Conservation (phyloP, 2,888 invertebrate genomes). For the Nebria salina region DNA sequence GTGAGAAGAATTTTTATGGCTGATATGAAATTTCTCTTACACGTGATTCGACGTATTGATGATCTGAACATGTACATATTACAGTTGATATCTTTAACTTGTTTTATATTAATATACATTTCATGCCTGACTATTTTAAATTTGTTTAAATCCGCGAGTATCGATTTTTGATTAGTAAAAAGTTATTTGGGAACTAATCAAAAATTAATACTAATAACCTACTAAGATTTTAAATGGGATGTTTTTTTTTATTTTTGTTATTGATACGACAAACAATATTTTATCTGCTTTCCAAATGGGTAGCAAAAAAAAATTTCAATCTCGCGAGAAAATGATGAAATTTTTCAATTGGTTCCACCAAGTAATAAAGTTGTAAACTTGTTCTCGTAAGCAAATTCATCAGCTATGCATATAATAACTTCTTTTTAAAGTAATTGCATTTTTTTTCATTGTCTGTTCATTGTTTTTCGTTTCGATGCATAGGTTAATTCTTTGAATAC, state of each 20-base stretch:
- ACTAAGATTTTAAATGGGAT: too few relatives aligned
- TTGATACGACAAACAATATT: too few relatives aligned
- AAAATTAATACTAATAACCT: too few relatives aligned
- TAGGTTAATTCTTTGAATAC: conserved; percentile 18
- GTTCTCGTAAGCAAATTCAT: not conserved
- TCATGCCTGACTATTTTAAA: too few relatives aligned
- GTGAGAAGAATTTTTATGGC: conserved; percentile 1
- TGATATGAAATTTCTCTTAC: not conserved
- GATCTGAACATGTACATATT: not conserved
- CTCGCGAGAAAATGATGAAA: not conserved
- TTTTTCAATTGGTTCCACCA: not conserved
- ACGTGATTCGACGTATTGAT: not conserved
- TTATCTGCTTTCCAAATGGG: too few relatives aligned
- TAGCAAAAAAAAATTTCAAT: too few relatives aligned
- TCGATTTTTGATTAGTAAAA: too few relatives aligned
- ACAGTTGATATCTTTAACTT: not conserved
- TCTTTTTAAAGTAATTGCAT: not conserved
- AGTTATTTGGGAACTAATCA: too few relatives aligned
- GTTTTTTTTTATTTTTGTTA: too few relatives aligned
- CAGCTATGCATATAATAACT: conserved; percentile 1
- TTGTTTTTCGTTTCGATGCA: conserved; percentile 10
- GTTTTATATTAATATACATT: not conserved
- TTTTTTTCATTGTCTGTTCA: not conserved
- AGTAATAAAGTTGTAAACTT: not conserved
- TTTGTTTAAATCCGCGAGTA: too few relatives aligned